Percentiles rank a stretch among this genome's conserved stretches.
Conservation (phyloP, 2,888 invertebrate genomes). For the Agrenia bidenticulata region DNA sequence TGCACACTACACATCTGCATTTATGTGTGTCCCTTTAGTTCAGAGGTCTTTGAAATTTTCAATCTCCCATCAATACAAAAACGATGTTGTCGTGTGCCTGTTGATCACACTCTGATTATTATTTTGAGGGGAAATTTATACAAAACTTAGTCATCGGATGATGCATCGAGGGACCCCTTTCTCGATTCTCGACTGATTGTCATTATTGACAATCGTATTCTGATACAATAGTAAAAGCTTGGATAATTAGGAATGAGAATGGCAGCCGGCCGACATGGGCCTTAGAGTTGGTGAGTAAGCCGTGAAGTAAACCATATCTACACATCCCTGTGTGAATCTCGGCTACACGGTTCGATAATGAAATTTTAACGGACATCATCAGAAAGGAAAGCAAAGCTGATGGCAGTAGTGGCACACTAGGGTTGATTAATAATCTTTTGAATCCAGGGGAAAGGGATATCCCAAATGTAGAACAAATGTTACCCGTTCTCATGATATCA, state of each 20-base stretch:
- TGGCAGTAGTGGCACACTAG: neutral
- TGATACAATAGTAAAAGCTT: too few relatives aligned
- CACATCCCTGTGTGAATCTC: constrained; percentile 1
- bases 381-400: constrained; percentile 6
- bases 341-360: constrained; percentile 19
- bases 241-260: too few relatives aligned
- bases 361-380: constrained; percentile 32
- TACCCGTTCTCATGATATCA: constrained; percentile 13
- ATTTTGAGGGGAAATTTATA: too few relatives aligned
- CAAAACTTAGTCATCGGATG: too few relatives aligned
- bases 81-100: constrained; percentile 28
- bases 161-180: too few relatives aligned
- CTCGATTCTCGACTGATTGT: too few relatives aligned
- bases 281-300: too few relatives aligned
- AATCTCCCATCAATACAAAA: constrained; percentile 10
- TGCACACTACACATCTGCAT: too few relatives aligned
- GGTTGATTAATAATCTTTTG: constrained; percentile 10
- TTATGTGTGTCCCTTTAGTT: too few relatives aligned
- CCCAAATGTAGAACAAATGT: constrained; percentile 5
- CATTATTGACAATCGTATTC: too few relatives aligned
- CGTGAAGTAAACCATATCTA: too few relatives aligned
- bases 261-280: too few relatives aligned
- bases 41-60: constrained; percentile 6
- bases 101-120: constrained; percentile 16
- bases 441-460: constrained; percentile 11